Evolutionary conservation across 2,888 invertebrate species (phyloP), one percentile per base, ranked within the genome.

Genomic region (Agrochola lota): DNA sequence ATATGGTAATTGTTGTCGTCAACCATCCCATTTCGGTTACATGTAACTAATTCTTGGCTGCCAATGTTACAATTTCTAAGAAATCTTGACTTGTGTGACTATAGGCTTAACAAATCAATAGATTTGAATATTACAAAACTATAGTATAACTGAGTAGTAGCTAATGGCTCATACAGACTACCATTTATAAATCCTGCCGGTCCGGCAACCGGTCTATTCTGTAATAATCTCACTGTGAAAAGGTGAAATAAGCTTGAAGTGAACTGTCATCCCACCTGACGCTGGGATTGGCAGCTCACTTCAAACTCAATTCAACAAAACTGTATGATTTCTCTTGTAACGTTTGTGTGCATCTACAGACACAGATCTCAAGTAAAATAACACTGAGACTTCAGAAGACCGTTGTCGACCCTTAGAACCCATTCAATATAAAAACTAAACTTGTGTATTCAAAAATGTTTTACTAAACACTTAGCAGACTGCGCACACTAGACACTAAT

Each of bases 1-100:
- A 74, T 80, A 77, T 66, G 49, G 46, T 75, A 70, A 88, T 78
- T 30, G 46, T 64, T 63, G 86, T 72, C 86, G 71, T 87, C 71
- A 83, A 62, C 66, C 26, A n/a, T 62, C 35, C 11, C 57, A 78
- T 84, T 88, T 71, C 43, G 9, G 67, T 46, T 57, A 57, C 72
- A 86, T 63, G 78, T 68, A 49, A 76, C 81, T 74, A 78, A 79
- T 81, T 62, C 26, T 60, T 72, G 30, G 49, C n/a, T 40, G 59
- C 64, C 17, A 62, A 79, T 77, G 80, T 63, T 62, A 77, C 77
- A 74, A 79, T 69, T 84, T 71, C 71, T 59, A 3, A 67, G 71
- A 77, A 70, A 62, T 66, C 12, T 78, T 74, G 68, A 67, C 59
- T 69, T 66, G 35, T 64, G 67, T 69, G 66, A 60, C 74, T 62